Conservation (phyloP, 2,888 invertebrate species). For the Pemphredon lugubris region DNA sequence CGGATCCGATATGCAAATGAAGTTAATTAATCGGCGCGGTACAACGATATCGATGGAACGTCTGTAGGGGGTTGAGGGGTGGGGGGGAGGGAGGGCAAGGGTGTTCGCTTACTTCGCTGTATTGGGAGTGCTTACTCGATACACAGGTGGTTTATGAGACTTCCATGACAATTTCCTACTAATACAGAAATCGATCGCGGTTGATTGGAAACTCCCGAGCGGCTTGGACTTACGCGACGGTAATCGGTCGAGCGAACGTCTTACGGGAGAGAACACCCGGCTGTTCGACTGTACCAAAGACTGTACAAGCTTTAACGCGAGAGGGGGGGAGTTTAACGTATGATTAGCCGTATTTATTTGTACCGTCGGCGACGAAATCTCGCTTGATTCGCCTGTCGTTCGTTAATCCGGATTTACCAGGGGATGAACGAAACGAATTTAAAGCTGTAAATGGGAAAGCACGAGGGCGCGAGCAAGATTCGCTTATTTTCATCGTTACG, state of each 20-base stretch:
- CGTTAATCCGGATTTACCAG: conserved; percentile 44
- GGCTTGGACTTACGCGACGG: neutral
- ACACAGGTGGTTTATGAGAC: neutral
- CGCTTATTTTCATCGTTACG: conserved; percentile 29
- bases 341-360: conserved; percentile 57
- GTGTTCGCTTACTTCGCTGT: neutral
- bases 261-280: too few species aligned
- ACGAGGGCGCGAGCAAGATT: conserved; percentile 27
- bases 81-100: too few species aligned
- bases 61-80: too few species aligned
- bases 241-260: neutral
- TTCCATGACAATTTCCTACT: neutral
- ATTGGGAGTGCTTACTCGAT: conserved; percentile 2
- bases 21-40: conserved; percentile 6
- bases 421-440: conserved; percentile 39
- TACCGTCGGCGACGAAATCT: conserved; percentile 43
- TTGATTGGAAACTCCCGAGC: conserved; percentile 6
- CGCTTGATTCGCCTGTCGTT: conserved; percentile 22
- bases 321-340: conserved; percentile 33
- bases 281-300: too few species aligned
- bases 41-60: neutral
- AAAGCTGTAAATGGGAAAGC: conserved; percentile 51
- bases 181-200: conserved; percentile 1
- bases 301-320: too few species aligned
- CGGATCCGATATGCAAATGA: neutral